A percentile compares a stretch with the other conserved stretches of the same genome.
phyloP scores from a whole-genome alignment of 64 coral and sea anemone genomes.

The Actinia tenebrosa region DNA sequence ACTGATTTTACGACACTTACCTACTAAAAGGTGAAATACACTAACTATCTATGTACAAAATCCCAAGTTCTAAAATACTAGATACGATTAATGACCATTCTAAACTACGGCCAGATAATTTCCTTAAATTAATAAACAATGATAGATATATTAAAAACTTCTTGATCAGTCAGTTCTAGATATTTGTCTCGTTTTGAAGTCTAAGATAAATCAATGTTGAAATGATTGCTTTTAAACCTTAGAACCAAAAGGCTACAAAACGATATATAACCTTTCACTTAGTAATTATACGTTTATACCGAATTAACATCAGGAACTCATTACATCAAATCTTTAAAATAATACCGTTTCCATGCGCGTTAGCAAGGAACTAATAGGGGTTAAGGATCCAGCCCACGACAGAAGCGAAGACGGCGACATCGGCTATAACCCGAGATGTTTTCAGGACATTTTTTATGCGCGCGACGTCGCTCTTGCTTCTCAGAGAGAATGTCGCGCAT shows the following conservation, averaged over 20 bases:
- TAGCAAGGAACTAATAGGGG: no score
- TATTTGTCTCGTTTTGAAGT: not conserved
- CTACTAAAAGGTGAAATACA: not conserved
- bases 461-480: no score
- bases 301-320: no score
- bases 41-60: not conserved
- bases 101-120: not conserved
- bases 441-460: no score
- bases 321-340: no score
- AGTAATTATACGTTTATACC: not conserved
- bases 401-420: no score
- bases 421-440: no score
- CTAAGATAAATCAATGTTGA: not conserved
- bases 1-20: not conserved
- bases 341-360: no score
- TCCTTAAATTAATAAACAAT: constrained; percentile 2
- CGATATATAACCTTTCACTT: not conserved
- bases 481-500: no score
- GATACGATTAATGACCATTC: not conserved
- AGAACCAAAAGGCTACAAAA: not conserved
- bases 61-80: not conserved
- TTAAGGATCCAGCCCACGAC: no score
- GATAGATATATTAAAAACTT: constrained; percentile 4
- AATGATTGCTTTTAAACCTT: not conserved
- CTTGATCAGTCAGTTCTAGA: not conserved